Evolutionary conservation across 2,113 vertebrate genomes (phyloP), one percentile per base, ranked within the genome.

Genomic region (Sterrhoptilus dennistouni): DNA sequence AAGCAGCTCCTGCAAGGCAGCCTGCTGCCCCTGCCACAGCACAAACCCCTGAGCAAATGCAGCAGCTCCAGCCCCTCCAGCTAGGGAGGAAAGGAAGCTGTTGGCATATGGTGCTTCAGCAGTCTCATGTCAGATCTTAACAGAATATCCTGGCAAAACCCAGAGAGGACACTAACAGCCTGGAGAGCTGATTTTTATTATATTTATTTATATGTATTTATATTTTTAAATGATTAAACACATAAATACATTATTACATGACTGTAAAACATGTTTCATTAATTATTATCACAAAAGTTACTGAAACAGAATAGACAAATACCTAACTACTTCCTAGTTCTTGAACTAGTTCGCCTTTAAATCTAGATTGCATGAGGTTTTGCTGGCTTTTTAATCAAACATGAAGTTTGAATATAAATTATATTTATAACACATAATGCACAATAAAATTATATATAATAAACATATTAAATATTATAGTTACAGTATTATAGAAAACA

Each of bases 251-350:
- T 38, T 21, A 74, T 40, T 40, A 31, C 16, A 22, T n/a, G 8
- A 68, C 15, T 53, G 38, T 21, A 50, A 60, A 68, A 25, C 8
- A 8, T 0, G 0, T 60, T 68, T 69, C 6, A 35, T 40, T 53
- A 20, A 31, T 60, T 12, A 27, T 22, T 68, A 22, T 40, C 24
- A 69, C 21, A 35, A 47, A 68, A 75, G n/a, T 61, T 54, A 68
- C 29, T 47, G n/a, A 23, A 83, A 68, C 23, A 4, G 44, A 83
- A 76, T 19, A 47, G 40, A 69, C 17, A 69, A 54, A 53, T 53
- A 68, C 6, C 24, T 38, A 89, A 61, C 12, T 40, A 40, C 45
- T 20, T 75, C 33, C n/a, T 29, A 75, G 38, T 29, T 60, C 49
- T 10, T 66, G 8, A 82, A 8, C 33, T 66, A 59, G 15, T 21